These are phyloP conservation scores for Conomelus anceps DNA, from an alignment of 2,888 invertebrate genomes.

Conservation along the genomic window DNA sequence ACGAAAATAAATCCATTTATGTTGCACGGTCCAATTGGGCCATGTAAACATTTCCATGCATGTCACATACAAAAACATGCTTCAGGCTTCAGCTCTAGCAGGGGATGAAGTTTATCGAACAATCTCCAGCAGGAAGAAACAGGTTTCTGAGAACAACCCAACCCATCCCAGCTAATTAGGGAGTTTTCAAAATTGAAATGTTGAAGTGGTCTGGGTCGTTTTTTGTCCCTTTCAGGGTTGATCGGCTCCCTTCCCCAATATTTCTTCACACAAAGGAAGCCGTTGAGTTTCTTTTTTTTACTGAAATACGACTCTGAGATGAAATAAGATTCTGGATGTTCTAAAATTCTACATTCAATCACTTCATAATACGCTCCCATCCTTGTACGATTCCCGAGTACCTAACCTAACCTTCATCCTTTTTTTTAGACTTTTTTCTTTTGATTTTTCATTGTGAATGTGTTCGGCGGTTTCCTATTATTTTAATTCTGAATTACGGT, in stretches of 20 bases:
- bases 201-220: not conserved
- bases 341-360: not conserved
- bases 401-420: not conserved
- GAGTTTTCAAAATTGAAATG: not conserved
- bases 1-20: not conserved
- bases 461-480: too few species aligned
- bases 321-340: not conserved
- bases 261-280: not conserved
- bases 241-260: not conserved
- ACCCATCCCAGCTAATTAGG: not conserved
- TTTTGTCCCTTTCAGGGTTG: not conserved
- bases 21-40: not conserved
- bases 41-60: not conserved
- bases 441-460: too few species aligned
- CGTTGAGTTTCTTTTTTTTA: not conserved
- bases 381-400: not conserved
- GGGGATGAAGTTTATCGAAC: not conserved
- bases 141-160: not conserved
- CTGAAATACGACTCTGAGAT: not conserved
- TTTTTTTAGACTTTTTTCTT: not conserved
- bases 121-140: not conserved
- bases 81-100: not conserved
- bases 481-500: too few species aligned
- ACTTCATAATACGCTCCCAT: not conserved
- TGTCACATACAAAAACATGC: too few species aligned